Percentiles rank a stretch among this genome's conserved stretches.
Conservation (phyloP, 2,888 invertebrate genomes). For the Marasmarcha lunaedactyla region DNA sequence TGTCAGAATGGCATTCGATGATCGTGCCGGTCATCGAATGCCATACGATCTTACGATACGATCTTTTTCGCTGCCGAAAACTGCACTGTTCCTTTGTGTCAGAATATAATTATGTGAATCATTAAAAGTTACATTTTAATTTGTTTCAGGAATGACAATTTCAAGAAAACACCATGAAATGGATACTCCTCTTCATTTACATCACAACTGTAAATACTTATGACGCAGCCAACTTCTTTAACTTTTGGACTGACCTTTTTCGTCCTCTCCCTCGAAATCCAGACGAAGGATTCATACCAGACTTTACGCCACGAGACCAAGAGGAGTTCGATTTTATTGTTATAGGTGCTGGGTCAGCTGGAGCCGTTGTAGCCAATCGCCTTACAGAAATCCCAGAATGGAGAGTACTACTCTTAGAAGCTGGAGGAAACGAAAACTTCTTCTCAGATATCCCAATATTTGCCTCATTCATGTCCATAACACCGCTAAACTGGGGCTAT, state of each 20-base stretch:
- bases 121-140: too few relatives aligned
- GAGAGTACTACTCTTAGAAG: slow-evolving; percentile 81
- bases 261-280: slow-evolving; percentile 41
- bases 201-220: slow-evolving; percentile 16
- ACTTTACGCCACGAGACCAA: slow-evolving; percentile 42
- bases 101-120: too few relatives aligned
- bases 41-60: too few relatives aligned
- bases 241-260: slow-evolving; percentile 54
- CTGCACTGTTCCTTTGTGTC: too few relatives aligned
- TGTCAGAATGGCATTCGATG: too few relatives aligned
- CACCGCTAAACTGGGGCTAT: slow-evolving; percentile 80
- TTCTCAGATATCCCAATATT: slow-evolving; percentile 82
- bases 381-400: slow-evolving; percentile 77
- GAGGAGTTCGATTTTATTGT: slow-evolving; percentile 60
- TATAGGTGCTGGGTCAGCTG: slow-evolving; percentile 69
- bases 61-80: too few relatives aligned
- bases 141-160: slow-evolving; percentile 30
- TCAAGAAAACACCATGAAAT: slow-evolving; percentile 28
- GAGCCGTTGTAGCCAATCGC: slow-evolving; percentile 83
- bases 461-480: slow-evolving; percentile 72
- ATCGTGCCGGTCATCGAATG: too few relatives aligned
- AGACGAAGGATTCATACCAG: slow-evolving; percentile 50
- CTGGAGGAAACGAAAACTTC: slow-evolving; percentile 82
- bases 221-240: slow-evolving; percentile 31
- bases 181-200: slow-evolving; percentile 25